These are phyloP conservation scores for Eulimnadia texana DNA, from an alignment of 1,140 invertebrate genomes.

Conservation along the genomic window DNA sequence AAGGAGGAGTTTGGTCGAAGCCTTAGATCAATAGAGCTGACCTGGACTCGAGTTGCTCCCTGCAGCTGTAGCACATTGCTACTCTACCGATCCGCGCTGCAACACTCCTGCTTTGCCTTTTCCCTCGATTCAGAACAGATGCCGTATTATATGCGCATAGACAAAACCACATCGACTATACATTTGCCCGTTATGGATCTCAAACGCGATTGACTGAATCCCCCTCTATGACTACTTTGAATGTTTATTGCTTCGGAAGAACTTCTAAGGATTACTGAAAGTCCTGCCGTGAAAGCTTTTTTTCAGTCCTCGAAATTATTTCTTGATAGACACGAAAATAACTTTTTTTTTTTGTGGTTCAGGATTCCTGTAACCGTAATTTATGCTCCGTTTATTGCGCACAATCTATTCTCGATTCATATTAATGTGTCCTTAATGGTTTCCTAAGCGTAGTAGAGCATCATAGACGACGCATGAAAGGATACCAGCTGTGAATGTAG, in stretches of 20 bases:
- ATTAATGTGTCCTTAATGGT: neutral
- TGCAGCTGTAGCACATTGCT: neutral
- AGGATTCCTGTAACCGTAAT: too few species aligned
- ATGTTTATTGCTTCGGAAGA: too few species aligned
- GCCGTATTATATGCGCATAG: too few species aligned
- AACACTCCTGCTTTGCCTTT: neutral
- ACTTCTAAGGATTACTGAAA: too few species aligned
- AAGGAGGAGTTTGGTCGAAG: neutral
- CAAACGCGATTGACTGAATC: neutral
- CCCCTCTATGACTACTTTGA: neutral
- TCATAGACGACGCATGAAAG: neutral
- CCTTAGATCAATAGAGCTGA: neutral
- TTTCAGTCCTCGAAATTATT: too few species aligned
- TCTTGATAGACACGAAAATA: too few species aligned
- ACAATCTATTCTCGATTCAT: too few species aligned
- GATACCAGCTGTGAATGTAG: neutral
- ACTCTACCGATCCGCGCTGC: neutral
- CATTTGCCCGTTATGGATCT: too few species aligned
- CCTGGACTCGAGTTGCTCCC: neutral
- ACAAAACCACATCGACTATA: too few species aligned
- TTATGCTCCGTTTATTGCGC: too few species aligned
- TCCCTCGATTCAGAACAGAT: neutral
- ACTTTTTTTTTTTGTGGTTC: too few species aligned
- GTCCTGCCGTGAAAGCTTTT: too few species aligned
- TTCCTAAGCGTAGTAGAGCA: neutral